These are phyloP conservation scores for Bujurquina vittata DNA, from an alignment of 2,113 vertebrate species.

Conservation along the genomic window DNA sequence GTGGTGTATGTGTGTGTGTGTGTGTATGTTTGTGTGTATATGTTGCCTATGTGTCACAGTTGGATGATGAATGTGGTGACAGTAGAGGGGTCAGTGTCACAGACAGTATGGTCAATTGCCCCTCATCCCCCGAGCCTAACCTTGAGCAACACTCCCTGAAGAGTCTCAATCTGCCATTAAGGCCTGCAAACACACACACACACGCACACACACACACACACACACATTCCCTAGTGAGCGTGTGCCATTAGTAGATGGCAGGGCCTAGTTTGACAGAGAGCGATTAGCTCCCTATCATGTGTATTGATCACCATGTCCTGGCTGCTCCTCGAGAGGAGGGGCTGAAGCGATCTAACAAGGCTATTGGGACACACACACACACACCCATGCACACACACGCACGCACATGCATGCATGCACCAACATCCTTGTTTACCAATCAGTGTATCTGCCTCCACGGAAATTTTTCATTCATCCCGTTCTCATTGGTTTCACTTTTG, in stretches of 20 bases:
- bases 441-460: background rate
- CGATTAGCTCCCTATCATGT: conserved; percentile 83
- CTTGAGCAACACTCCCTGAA: conserved; percentile 76
- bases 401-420: background rate
- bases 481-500: background rate
- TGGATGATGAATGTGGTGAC: conserved; percentile 79
- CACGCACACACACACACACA: conserved; percentile 16
- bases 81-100: conserved; percentile 78
- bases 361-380: conserved; percentile 24
- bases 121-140: conserved; percentile 70
- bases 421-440: background rate
- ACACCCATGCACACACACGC: background rate
- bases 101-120: conserved; percentile 81
- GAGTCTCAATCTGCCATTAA: conserved; percentile 76
- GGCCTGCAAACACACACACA: conserved; percentile 23
- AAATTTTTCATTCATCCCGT: background rate
- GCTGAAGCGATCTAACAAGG: conserved; percentile 60
- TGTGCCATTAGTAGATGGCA: conserved; percentile 79
- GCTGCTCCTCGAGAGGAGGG: conserved; percentile 59
- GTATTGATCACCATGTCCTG: conserved; percentile 79
- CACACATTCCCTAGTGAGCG: conserved; percentile 57
- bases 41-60: conserved; percentile 62
- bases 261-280: conserved; percentile 77
- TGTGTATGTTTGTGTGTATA: conserved; percentile 15
- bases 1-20: conserved; percentile 15